These are phyloP conservation scores for Archips xylosteana DNA, from an alignment of 2,888 invertebrate species.

Conservation along the genomic window DNA sequence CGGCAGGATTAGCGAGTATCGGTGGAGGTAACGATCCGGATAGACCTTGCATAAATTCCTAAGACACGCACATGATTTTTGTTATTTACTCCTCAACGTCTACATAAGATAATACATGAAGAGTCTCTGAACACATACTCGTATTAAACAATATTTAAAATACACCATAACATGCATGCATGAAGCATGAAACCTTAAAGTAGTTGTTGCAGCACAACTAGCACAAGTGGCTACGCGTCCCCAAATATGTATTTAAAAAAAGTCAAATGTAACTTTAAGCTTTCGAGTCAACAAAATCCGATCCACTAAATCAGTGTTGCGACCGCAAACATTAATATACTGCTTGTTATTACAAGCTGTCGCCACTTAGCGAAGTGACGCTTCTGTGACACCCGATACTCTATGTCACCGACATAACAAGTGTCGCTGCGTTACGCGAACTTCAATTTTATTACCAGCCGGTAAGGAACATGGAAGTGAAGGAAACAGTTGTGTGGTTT, in stretches of 20 bases:
- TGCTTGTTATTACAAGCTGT: conserved; percentile 78
- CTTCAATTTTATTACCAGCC: conserved; percentile 10
- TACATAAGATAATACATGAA: too few species aligned
- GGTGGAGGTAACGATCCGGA: too few species aligned
- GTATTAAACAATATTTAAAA: neutral
- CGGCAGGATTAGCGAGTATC: too few species aligned
- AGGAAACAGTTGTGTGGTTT: conserved; percentile 8
- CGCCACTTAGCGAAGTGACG: conserved; percentile 72
- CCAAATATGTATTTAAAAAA: conserved; percentile 34
- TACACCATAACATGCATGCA: too few species aligned
- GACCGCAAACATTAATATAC: conserved; percentile 63
- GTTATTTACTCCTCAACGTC: too few species aligned
- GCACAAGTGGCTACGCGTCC: conserved; percentile 24
- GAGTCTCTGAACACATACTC: too few species aligned
- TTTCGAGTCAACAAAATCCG: conserved; percentile 51
- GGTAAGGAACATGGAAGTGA: conserved; percentile 6
- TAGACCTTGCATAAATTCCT: too few species aligned
- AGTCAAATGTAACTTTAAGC: conserved; percentile 28
- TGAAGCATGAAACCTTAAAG: neutral
- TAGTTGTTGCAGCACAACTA: neutral
- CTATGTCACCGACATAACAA: conserved; percentile 19
- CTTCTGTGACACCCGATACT: conserved; percentile 70
- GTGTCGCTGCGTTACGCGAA: neutral
- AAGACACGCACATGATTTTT: too few species aligned
- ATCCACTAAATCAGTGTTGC: conserved; percentile 49